Evolutionary conservation across 2,888 invertebrate species (phyloP).

Genomic region (Drosophila buzzatii): DNA sequence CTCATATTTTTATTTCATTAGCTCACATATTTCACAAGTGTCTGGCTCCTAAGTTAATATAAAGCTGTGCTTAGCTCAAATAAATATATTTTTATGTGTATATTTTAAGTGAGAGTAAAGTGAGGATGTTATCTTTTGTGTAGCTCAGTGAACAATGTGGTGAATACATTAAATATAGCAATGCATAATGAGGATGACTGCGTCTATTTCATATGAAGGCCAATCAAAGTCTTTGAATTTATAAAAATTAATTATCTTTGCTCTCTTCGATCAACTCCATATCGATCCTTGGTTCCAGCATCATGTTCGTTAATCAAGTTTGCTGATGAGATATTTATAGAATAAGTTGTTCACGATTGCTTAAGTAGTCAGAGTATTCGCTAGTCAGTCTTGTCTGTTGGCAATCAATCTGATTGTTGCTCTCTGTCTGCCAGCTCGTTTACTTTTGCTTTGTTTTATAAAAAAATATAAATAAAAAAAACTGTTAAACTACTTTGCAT

Average conservation of each 20-base stretch:
- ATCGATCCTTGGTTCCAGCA: too few relatives aligned
- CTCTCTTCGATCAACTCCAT: too few relatives aligned
- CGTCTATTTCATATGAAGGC: too few relatives aligned
- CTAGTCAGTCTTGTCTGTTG: conserved; percentile 9
- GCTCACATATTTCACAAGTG: conserved; percentile 39
- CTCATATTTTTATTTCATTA: conserved; percentile 68
- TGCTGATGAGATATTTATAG: not conserved
- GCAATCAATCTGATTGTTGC: conserved; percentile 66
- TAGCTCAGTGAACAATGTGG: too few relatives aligned
- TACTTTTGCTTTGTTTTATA: conserved; percentile 35
- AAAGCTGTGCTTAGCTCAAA: not conserved
- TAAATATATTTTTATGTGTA: too few relatives aligned
- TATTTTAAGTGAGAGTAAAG: too few relatives aligned
- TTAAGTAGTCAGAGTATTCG: not conserved
- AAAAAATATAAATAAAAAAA: not conserved
- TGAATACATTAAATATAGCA: too few relatives aligned
- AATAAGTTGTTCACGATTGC: not conserved
- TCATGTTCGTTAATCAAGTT: too few relatives aligned
- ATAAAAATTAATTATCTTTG: too few relatives aligned
- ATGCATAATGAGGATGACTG: too few relatives aligned
- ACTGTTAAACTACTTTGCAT: conserved; percentile 24
- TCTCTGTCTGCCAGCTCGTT: conserved; percentile 2
- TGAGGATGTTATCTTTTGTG: too few relatives aligned
- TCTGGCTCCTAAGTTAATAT: conserved; percentile 4
- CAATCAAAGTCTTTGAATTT: too few relatives aligned